phyloP scores from a whole-genome alignment of 2,797 vertebrate species.

The Rhinoraja longicauda region DNA sequence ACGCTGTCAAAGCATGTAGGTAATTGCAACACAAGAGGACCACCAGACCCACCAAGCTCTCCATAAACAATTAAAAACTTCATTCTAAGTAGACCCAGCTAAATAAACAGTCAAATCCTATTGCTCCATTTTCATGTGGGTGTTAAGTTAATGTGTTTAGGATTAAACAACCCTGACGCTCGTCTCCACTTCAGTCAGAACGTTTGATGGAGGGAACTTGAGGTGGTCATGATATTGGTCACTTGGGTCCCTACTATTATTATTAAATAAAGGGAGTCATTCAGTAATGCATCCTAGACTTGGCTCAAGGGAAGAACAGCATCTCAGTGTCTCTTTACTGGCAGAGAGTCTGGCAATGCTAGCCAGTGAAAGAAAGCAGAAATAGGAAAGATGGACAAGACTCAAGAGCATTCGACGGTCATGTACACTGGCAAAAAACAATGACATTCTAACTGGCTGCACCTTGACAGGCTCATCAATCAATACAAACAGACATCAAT shows the following conservation, averaged over 20 bases:
- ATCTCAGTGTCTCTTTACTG: no score
- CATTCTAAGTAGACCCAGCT: background rate
- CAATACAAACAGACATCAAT: no score
- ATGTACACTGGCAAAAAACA: no score
- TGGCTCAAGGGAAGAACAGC: no score
- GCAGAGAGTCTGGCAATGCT: background rate
- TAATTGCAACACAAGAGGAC: background rate
- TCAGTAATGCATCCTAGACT: background rate
- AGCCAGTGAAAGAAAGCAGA: background rate
- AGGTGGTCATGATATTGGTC: background rate
- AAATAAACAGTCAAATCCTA: background rate
- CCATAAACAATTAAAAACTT: constrained; percentile 22
- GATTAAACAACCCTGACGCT: background rate
- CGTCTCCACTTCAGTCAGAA: background rate
- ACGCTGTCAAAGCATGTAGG: background rate
- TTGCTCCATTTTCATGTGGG: background rate
- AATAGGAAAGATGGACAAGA: no score
- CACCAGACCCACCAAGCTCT: background rate
- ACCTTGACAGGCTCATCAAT: no score
- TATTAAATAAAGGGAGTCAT: background rate
- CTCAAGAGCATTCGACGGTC: no score
- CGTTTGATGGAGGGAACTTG: no score
- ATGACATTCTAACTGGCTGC: no score
- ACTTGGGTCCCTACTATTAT: background rate
- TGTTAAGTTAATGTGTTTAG: background rate